phyloP scores from a whole-genome alignment of 2,797 vertebrate genomes.

The Valencia hispanica region DNA sequence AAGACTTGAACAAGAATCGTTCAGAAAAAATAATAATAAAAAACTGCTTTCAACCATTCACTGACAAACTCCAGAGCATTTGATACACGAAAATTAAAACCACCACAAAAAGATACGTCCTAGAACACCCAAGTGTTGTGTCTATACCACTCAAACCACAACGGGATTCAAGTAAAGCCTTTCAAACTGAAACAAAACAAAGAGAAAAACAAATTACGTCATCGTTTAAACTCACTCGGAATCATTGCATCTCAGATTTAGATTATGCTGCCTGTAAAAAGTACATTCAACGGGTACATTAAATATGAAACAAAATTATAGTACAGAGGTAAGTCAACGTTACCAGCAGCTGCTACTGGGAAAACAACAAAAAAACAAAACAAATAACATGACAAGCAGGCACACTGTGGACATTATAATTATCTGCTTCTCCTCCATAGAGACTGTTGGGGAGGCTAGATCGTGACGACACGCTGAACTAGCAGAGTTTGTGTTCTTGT shows the following conservation, averaged over 20 bases:
- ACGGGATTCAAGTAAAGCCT: conserved; percentile 67
- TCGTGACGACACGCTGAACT: neutral
- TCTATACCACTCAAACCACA: conserved; percentile 43
- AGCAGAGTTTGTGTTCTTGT: neutral
- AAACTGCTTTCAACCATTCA: conserved; percentile 27
- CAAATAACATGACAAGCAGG: conserved; percentile 31
- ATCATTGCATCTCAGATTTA: conserved; percentile 67
- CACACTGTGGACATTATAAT: conserved; percentile 16
- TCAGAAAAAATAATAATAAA: neutral
- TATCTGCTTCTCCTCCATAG: conserved; percentile 4
- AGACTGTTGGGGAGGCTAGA: neutral
- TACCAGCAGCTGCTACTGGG: conserved; percentile 31
- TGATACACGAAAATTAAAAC: conserved; percentile 28
- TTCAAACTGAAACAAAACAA: conserved; percentile 41
- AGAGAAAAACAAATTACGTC: conserved; percentile 15
- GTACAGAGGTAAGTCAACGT: conserved; percentile 57
- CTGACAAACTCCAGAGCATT: conserved; percentile 14
- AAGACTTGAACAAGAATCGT: conserved; percentile 55
- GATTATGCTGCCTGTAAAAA: conserved; percentile 69
- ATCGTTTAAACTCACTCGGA: conserved; percentile 58
- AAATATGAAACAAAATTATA: conserved; percentile 59
- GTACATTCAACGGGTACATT: conserved; percentile 79
- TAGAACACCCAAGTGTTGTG: conserved; percentile 15
- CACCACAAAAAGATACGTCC: conserved; percentile 27
- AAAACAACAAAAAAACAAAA: no score